Conservation (phyloP, 23 tunicate species). For the Botrylloides violaceus region DNA sequence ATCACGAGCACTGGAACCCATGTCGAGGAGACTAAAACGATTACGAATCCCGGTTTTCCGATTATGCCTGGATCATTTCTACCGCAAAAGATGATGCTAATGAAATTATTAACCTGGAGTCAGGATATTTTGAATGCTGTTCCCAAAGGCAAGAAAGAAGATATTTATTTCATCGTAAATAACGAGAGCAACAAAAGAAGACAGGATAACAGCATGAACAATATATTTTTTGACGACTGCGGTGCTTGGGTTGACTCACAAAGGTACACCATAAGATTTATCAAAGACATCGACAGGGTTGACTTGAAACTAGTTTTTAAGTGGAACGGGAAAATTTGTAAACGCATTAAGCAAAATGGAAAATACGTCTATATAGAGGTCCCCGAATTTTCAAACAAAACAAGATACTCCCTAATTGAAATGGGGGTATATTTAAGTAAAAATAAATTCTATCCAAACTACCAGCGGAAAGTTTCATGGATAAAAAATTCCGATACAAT, state of each 20-base stretch:
- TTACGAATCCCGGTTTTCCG: neutral
- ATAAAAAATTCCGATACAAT: neutral
- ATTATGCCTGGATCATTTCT: neutral
- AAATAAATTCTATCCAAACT: neutral
- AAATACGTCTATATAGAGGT: neutral
- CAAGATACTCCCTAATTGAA: neutral
- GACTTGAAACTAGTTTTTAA: neutral
- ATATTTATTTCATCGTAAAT: neutral
- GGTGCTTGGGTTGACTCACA: neutral
- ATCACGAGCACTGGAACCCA: neutral
- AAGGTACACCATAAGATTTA: neutral
- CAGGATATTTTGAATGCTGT: neutral
- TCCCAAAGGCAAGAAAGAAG: neutral
- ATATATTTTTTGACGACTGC: neutral
- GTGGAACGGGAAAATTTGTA: neutral
- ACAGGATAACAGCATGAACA: neutral
- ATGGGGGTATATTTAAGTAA: neutral
- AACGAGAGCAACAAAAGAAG: neutral
- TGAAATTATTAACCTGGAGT: neutral
- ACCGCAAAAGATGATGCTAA: neutral
- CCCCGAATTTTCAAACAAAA: neutral
- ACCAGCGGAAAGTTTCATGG: neutral
- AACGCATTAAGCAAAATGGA: neutral
- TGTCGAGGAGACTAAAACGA: neutral
- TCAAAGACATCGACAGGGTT: neutral